These are phyloP conservation scores for Smittia aterrima DNA, from an alignment of 2,888 invertebrate species.

Conservation along the genomic window DNA sequence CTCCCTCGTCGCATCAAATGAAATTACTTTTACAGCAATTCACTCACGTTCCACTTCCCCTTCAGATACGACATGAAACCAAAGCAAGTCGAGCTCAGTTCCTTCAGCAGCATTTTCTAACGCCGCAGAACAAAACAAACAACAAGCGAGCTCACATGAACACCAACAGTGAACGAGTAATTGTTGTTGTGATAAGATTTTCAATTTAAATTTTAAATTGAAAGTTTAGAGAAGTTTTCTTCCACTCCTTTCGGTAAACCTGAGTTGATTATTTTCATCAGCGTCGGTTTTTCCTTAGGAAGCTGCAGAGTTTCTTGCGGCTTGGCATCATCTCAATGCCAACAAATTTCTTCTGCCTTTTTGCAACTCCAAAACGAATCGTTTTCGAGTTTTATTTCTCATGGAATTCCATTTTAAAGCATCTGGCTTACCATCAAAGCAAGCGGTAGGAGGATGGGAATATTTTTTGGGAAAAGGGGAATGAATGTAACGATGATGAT, in stretches of 20 bases:
- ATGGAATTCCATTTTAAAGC: constrained; percentile 34
- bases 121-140: too few relatives aligned
- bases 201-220: constrained; percentile 9
- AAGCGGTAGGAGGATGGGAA: too few relatives aligned
- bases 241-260: background rate
- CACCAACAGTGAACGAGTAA: background rate
- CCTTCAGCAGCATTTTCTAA: too few relatives aligned
- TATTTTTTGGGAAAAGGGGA: background rate
- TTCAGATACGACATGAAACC: too few relatives aligned
- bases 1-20: too few relatives aligned
- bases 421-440: constrained; percentile 18
- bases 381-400: constrained; percentile 17
- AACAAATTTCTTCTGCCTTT: background rate
- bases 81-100: too few relatives aligned
- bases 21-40: too few relatives aligned
- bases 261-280: constrained; percentile 5
- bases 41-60: too few relatives aligned
- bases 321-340: constrained; percentile 19
- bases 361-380: background rate
- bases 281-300: background rate
- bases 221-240: constrained; percentile 1
- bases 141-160: background rate
- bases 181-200: background rate
- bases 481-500: background rate
- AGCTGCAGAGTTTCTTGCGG: background rate